Percentiles rank a stretch among this genome's conserved stretches.
Evolutionary conservation across 1,140 invertebrate genomes (phyloP).

Genomic region (Tetramorium simillimum): DNA sequence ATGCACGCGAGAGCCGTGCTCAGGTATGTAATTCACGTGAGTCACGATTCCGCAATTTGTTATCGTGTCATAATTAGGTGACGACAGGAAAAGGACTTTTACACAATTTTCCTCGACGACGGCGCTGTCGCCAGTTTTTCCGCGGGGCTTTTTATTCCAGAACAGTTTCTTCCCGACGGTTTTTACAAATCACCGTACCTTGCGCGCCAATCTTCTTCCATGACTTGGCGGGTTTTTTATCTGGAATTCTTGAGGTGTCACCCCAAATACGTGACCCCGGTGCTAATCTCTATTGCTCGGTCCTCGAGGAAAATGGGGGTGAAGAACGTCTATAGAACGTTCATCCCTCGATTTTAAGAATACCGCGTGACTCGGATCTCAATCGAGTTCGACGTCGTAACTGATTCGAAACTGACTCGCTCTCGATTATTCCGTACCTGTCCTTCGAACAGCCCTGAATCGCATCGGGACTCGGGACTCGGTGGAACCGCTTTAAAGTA

Average conservation of each 20-base stretch:
- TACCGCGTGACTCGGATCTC: constrained; percentile 4
- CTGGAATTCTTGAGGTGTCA: neutral
- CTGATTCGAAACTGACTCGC: neutral
- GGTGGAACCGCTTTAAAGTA: constrained; percentile 31
- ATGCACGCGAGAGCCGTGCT: constrained; percentile 33
- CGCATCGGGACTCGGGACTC: constrained; percentile 33
- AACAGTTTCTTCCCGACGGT: constrained; percentile 3
- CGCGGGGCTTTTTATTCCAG: neutral
- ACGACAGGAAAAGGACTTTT: constrained; percentile 17
- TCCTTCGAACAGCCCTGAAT: neutral
- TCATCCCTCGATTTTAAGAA: neutral
- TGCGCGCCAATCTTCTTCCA: constrained; percentile 12
- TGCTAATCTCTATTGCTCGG: neutral
- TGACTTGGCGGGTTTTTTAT: constrained; percentile 21
- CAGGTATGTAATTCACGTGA: constrained; percentile 34
- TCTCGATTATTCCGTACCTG: constrained; percentile 23
- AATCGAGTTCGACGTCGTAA: neutral
- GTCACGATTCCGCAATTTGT: constrained; percentile 37
- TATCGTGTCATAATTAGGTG: constrained; percentile 26
- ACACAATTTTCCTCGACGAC: constrained; percentile 47
- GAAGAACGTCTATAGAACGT: neutral
- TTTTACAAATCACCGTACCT: neutral
- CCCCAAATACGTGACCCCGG: neutral
- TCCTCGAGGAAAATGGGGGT: constrained; percentile 29
- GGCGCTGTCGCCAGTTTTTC: neutral